phyloP scores from a whole-genome alignment of 2,888 invertebrate genomes.

The Cybosia mesomella region DNA sequence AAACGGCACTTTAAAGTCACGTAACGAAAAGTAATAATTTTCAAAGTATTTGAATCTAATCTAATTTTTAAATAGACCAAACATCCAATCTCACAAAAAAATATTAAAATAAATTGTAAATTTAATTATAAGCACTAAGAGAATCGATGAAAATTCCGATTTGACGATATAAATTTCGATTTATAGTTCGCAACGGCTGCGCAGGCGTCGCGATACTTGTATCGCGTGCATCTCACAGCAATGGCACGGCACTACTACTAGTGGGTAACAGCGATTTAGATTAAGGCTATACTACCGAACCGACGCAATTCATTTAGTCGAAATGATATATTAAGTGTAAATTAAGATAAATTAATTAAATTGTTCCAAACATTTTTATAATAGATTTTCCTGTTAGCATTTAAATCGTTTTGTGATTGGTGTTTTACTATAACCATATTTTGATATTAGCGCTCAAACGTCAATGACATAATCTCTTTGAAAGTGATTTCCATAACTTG shows the following conservation, averaged over 20 bases:
- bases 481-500: neutral
- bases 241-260: constrained; percentile 56
- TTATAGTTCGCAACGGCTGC: constrained; percentile 52
- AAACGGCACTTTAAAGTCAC: constrained; percentile 28
- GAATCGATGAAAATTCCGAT: neutral
- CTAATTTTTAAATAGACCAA: neutral
- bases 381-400: constrained; percentile 31
- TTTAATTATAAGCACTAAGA: neutral
- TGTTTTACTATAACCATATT: neutral
- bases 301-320: constrained; percentile 28
- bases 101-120: neutral
- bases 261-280: constrained; percentile 15
- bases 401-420: neutral
- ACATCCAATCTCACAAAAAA: neutral
- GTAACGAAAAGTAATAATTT: neutral
- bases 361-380: constrained; percentile 19
- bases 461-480: neutral
- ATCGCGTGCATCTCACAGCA: constrained; percentile 55
- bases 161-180: constrained; percentile 15
- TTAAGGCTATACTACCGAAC: constrained; percentile 16
- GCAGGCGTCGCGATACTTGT: constrained; percentile 53
- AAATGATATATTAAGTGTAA: constrained; percentile 19
- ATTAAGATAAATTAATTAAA: constrained; percentile 37
- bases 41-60: neutral
- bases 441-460: neutral